Evolutionary conservation across 1,140 invertebrate species (phyloP), one percentile per base, ranked within the genome.

Genomic region (Musca vetustissima): DNA sequence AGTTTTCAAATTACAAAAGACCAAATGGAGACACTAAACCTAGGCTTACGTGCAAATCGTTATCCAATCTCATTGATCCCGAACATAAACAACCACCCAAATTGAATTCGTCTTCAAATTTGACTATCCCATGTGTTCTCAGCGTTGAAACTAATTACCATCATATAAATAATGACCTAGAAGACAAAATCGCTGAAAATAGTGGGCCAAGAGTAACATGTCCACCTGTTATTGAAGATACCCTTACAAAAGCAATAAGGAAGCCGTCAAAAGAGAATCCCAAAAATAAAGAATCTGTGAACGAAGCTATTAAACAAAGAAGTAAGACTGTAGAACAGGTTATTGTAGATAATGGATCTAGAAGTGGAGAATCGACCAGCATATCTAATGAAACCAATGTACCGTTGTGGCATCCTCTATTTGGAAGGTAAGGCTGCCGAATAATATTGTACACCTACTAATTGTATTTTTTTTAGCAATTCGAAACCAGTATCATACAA

Each of bases 351-450:
- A 36, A 21, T 21, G 36, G 1, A 13, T 9, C n/a, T 13, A 32
- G 11, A 65, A 43, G 70, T 75, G 36, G 36, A 19, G 57, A 61
- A 19, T n/a, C 57, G 1, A 8, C 28, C 1, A 17, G 28, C 7
- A 17, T 61, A 19, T 17, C 57, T 17, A 36, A n/a, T 15, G 57
- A 86, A 55, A 77, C 83, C 32, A 86, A 89, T 69, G 86, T 86
- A 43, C 86, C 88, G 48, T 80, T 90, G 19, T 90, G 89, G 89
- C 89, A 90, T 85, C 89, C 89, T 6, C 82, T 90, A 0, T 90
- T 90, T 75, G 88, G 88, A 81, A 90, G 88, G 89, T 90, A 80
- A 87, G 80, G 11, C n/a, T 8, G 15, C 28, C 28, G 8, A 4
- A 4, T 28, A 28, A 3, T 28, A 4, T 28, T n/a, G n/a, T n/a